Evolutionary conservation across 2,113 vertebrate species (phyloP).

Genomic region (Erinaceus europaeus): DNA sequence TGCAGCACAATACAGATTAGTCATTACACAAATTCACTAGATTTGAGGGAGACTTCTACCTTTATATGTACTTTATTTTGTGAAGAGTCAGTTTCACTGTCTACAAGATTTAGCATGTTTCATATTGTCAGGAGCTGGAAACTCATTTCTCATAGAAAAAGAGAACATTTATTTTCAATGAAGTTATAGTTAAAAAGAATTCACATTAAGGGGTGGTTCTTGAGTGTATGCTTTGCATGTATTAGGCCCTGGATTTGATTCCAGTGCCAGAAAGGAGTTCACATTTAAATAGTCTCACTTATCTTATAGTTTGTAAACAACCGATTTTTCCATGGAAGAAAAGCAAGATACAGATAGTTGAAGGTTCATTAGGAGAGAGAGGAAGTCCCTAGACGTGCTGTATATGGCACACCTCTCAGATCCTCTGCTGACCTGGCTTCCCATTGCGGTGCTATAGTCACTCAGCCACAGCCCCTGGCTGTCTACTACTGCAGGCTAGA

Average conservation of each 20-base stretch:
- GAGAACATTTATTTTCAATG: not conserved
- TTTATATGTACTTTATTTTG: slow-evolving; percentile 35
- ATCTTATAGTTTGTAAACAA: not conserved
- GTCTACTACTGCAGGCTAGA: not conserved
- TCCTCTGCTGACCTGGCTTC: not conserved
- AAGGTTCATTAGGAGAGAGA: not conserved
- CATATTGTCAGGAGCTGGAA: not conserved
- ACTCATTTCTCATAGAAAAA: slow-evolving; percentile 15
- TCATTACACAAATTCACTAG: slow-evolving; percentile 31
- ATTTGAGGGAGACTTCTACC: slow-evolving; percentile 3
- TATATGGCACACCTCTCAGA: not conserved
- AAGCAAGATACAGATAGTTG: slow-evolving; percentile 19
- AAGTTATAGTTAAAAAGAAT: slow-evolving; percentile 25
- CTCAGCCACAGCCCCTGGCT: not conserved
- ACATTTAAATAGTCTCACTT: not conserved
- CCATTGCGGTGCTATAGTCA: not conserved
- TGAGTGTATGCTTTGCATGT: no score
- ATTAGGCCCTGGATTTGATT: no score
- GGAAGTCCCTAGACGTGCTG: not conserved
- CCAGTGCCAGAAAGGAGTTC: no score
- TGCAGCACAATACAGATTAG: slow-evolving; percentile 25
- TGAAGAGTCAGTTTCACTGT: slow-evolving; percentile 35
- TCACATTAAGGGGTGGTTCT: no score
- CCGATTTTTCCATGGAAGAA: not conserved
- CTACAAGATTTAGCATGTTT: slow-evolving; percentile 27